Conservation (phyloP, 2,888 invertebrate genomes). For the Julus scanicus region DNA sequence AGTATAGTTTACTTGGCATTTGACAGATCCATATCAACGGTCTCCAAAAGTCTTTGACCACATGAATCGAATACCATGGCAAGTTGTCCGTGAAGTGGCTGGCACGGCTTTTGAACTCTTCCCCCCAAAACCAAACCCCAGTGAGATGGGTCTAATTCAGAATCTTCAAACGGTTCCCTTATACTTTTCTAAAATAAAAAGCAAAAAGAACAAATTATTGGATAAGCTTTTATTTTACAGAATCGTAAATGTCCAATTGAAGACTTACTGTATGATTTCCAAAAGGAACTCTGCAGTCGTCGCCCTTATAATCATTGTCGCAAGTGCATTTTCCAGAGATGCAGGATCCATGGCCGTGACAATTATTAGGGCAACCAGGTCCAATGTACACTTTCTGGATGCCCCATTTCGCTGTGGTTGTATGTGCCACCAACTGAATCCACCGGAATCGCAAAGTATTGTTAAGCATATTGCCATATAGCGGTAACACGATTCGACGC, state of each 20-base stretch:
- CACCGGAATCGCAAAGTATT: conserved; percentile 63
- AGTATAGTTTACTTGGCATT: conserved; percentile 63
- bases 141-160: conserved; percentile 61
- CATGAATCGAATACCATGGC: conserved; percentile 63
- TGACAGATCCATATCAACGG: conserved; percentile 64
- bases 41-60: conserved; percentile 63
- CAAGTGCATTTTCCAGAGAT: conserved; percentile 63
- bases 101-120: conserved; percentile 62
- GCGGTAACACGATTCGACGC: conserved; percentile 57
- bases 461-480: conserved; percentile 55
- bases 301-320: conserved; percentile 62
- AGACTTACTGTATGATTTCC: neutral
- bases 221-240: neutral
- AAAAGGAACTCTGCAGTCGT: conserved; percentile 51
- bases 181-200: conserved; percentile 62
- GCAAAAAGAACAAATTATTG: conserved; percentile 52
- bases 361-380: conserved; percentile 65
- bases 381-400: conserved; percentile 63
- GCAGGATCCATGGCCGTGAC: conserved; percentile 66
- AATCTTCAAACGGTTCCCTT: conserved; percentile 64
- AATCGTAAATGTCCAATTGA: neutral
- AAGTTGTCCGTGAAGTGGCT: conserved; percentile 63
- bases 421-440: conserved; percentile 62
- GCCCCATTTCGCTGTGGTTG: conserved; percentile 58
- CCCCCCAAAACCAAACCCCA: conserved; percentile 65